Percentiles rank a stretch among this genome's conserved stretches.
These are phyloP conservation scores for Crotalus tigris DNA, from an alignment of 2,113 vertebrate genomes.

Conservation along the genomic window DNA sequence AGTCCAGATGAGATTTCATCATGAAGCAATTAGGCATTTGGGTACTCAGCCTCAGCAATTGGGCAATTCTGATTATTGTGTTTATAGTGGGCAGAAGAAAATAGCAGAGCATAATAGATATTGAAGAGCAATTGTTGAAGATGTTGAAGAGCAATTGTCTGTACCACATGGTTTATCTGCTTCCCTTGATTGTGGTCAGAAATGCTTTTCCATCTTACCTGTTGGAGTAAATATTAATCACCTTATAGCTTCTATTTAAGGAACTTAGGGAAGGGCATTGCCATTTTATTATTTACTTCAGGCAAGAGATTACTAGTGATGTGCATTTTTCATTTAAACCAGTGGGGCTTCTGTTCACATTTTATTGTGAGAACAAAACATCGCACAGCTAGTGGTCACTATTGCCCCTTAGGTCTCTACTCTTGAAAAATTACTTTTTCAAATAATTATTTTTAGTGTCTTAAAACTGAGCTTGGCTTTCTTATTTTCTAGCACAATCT, in stretches of 20 bases:
- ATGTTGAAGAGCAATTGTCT: background rate
- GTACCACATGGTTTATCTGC: background rate
- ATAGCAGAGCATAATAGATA: background rate
- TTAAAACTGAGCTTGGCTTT: conserved; percentile 45
- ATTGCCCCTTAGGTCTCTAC: background rate
- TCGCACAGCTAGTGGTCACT: background rate
- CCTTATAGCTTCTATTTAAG: background rate
- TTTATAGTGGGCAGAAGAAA: background rate
- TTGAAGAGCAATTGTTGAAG: background rate
- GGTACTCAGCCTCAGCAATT: background rate
- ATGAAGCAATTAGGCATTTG: background rate
- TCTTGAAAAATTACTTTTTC: conserved; percentile 11
- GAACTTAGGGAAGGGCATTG: background rate
- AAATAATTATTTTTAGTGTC: conserved; percentile 44
- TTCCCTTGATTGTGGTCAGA: background rate
- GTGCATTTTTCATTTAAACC: no score
- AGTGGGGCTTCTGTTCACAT: background rate
- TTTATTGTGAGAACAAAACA: background rate
- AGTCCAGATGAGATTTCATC: background rate
- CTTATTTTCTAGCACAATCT: conserved; percentile 48
- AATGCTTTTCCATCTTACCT: background rate
- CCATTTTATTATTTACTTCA: background rate
- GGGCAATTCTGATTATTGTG: background rate
- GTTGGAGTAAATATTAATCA: background rate
- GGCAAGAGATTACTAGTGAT: background rate